A percentile compares a stretch with the other conserved stretches of the same genome.
Conservation (phyloP, 2,888 invertebrate genomes). For the Acleris cristana region DNA sequence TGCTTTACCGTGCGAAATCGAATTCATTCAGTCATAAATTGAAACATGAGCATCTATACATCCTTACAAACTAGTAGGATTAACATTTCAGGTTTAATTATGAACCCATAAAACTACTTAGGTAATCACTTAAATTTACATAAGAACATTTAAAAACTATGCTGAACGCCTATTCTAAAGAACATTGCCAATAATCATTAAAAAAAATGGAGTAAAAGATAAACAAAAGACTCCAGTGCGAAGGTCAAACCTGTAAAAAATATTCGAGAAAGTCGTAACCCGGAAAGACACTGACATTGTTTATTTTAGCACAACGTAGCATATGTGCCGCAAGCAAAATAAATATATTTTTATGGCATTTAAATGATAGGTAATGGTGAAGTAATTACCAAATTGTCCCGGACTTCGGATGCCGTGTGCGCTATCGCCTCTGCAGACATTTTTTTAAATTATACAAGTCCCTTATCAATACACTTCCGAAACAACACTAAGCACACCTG, state of each 20-base stretch:
- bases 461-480: not conserved
- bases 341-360: conserved; percentile 3
- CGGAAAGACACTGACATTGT: not conserved
- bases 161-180: too few species aligned
- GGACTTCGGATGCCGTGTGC: conserved; percentile 62
- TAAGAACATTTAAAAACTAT: too few species aligned
- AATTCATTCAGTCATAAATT: too few species aligned
- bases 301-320: not conserved
- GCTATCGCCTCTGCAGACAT: conserved; percentile 69
- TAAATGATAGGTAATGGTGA: conserved; percentile 28
- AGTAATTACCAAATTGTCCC: conserved; percentile 74
- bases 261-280: not conserved
- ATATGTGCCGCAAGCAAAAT: not conserved
- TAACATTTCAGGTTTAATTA: too few species aligned
- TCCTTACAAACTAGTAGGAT: too few species aligned
- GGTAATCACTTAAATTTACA: too few species aligned
- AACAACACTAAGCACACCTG: not conserved
- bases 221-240: conserved; percentile 32
- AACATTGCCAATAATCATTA: too few species aligned
- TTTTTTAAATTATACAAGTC: conserved; percentile 19
- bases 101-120: too few species aligned
- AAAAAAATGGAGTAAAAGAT: conserved; percentile 7
- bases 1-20: too few species aligned
- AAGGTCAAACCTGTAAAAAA: conserved; percentile 39
- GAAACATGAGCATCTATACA: too few species aligned